Conservation (phyloP, 35 echinoderm and acorn worm genomes). For the Apostichopus japonicus region DNA sequence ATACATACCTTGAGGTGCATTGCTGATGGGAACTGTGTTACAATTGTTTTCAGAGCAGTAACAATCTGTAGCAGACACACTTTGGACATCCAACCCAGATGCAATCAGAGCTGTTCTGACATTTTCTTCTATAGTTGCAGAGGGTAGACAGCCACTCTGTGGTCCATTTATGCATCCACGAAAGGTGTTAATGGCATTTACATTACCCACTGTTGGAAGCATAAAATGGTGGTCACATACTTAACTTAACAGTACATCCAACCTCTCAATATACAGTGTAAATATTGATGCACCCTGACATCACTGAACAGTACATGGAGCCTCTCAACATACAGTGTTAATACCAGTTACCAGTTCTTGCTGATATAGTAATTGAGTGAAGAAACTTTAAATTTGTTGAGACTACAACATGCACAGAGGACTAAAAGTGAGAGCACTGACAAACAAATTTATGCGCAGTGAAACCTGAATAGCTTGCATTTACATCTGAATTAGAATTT, state of each 20-base stretch:
- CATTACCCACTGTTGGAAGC: not conserved
- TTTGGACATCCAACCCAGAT: constrained; percentile 3
- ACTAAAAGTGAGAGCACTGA: too few species aligned
- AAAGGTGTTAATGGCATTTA: not conserved
- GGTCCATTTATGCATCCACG: constrained; percentile 16
- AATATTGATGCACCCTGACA: too few species aligned
- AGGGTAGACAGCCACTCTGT: not conserved
- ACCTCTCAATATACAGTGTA: too few species aligned
- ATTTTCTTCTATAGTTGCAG: constrained; percentile 9
- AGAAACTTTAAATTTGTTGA: too few species aligned
- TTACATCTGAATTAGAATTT: too few species aligned
- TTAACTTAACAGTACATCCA: not conserved
- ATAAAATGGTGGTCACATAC: not conserved
- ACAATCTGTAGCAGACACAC: constrained; percentile 31
- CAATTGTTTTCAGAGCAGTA: constrained; percentile 14
- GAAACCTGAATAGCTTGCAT: too few species aligned
- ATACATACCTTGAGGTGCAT: not conserved
- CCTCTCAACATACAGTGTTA: too few species aligned
- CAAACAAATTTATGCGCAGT: too few species aligned
- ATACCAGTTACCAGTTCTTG: not conserved
- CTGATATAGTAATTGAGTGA: not conserved
- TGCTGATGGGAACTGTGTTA: not conserved
- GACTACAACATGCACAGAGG: too few species aligned
- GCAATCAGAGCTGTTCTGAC: constrained; percentile 4
- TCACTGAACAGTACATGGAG: too few species aligned